Conservation (phyloP, 2,113 vertebrate genomes). For the Motacilla alba region DNA sequence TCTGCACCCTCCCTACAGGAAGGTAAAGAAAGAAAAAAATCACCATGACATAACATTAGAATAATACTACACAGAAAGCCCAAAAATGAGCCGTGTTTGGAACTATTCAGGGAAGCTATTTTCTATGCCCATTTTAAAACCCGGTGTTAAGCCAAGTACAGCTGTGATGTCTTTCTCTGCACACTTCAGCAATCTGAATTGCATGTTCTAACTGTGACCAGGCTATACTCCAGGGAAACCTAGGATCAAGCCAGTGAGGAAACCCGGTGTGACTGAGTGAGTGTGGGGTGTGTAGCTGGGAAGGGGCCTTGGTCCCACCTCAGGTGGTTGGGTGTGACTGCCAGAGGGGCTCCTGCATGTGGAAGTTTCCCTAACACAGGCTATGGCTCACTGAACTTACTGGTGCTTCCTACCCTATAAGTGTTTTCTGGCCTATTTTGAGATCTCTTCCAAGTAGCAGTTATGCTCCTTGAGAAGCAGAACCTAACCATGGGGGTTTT, state of each 20-base stretch:
- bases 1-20: not conserved
- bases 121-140: not conserved
- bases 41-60: not conserved
- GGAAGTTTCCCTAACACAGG: not conserved
- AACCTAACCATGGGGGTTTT: not conserved
- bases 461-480: not conserved
- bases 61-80: not conserved
- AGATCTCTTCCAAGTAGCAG: not conserved
- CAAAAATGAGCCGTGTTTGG: not conserved
- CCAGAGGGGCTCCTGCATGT: not conserved
- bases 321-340: not conserved
- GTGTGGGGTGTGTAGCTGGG: not conserved
- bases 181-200: not conserved
- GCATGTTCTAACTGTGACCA: not conserved
- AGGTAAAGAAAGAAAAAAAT: not conserved
- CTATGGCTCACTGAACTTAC: not conserved
- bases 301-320: not conserved
- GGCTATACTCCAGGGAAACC: not conserved
- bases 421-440: not conserved
- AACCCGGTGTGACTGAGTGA: not conserved
- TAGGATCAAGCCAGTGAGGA: not conserved
- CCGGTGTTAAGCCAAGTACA: not conserved
- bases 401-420: not conserved
- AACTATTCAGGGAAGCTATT: not conserved
- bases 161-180: not conserved